Percentiles rank a stretch among this genome's conserved stretches.
These are phyloP conservation scores for Meloidogyne floridensis DNA, from an alignment of 1,140 invertebrate genomes.

Conservation along the genomic window DNA sequence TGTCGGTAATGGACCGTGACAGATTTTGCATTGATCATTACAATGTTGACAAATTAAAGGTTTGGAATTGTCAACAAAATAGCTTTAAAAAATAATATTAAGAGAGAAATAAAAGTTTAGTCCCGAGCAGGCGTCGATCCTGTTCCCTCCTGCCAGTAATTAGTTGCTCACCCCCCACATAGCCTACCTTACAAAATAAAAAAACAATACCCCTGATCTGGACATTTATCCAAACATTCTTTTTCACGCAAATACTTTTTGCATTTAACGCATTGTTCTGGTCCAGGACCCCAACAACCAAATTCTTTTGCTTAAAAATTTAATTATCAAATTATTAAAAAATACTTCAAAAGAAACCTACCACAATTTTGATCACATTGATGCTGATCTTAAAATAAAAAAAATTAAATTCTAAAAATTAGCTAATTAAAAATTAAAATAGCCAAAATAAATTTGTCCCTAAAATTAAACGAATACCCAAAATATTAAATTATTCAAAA, in stretches of 20 bases:
- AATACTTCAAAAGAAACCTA: not conserved
- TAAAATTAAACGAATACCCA: too few species aligned
- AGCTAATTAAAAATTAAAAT: too few species aligned
- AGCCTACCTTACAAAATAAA: not conserved
- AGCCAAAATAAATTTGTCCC: too few species aligned
- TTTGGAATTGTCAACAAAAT: constrained; percentile 16
- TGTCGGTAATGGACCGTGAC: constrained; percentile 33
- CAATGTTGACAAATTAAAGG: constrained; percentile 21
- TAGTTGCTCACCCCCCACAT: too few species aligned
- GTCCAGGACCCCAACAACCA: constrained; percentile 49
- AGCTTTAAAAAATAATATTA: constrained; percentile 33
- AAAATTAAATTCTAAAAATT: not conserved
- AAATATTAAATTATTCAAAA: too few species aligned
- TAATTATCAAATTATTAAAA: not conserved
- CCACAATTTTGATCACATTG: constrained; percentile 44
- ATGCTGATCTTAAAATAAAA: constrained; percentile 31
- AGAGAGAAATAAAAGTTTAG: too few species aligned
- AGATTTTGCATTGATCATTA: constrained; percentile 36
- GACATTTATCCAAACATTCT: constrained; percentile 40
- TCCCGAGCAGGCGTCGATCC: too few species aligned
- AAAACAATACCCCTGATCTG: constrained; percentile 39
- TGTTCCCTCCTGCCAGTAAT: too few species aligned
- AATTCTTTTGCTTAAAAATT: constrained; percentile 31
- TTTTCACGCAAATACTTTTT: constrained; percentile 35
- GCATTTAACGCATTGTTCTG: constrained; percentile 41